These are phyloP conservation scores for Perizoma flavofasciatum DNA, from an alignment of 2,888 invertebrate genomes.

Conservation along the genomic window DNA sequence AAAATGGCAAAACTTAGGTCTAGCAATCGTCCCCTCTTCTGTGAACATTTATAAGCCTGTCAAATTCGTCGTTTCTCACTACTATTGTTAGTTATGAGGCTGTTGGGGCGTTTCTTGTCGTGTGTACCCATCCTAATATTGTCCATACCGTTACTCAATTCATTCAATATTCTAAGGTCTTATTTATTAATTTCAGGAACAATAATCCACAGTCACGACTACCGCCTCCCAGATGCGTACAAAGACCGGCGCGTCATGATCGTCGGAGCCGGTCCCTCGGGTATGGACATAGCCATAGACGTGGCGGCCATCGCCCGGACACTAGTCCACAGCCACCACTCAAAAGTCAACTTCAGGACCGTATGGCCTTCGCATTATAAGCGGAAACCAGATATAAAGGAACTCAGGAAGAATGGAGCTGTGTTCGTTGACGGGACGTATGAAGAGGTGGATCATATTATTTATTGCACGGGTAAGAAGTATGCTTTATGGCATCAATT, in stretches of 20 bases:
- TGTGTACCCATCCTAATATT: no score
- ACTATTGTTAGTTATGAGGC: no score
- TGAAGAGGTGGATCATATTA: conserved; percentile 85
- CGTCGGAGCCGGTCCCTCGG: conserved; percentile 89
- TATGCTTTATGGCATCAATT: background rate
- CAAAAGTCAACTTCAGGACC: conserved; percentile 61
- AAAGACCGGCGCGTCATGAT: conserved; percentile 84
- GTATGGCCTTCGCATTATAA: conserved; percentile 75
- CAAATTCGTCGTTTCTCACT: no score
- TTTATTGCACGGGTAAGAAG: conserved; percentile 88
- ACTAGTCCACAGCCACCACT: conserved; percentile 82
- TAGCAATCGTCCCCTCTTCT: no score
- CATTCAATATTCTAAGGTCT: no score
- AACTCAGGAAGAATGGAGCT: conserved; percentile 78
- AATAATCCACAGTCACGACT: conserved; percentile 89
- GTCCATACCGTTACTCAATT: no score
- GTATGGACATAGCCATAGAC: conserved; percentile 88
- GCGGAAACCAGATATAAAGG: conserved; percentile 79
- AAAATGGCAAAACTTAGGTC: no score
- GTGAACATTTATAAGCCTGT: no score
- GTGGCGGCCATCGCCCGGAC: conserved; percentile 71
- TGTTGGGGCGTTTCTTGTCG: no score
- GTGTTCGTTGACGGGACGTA: conserved; percentile 84
- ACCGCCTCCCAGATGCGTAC: conserved; percentile 85
- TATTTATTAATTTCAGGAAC: conserved; percentile 70